Evolutionary conservation across 2,888 invertebrate species (phyloP).

Genomic region (Adelphocoris suturalis): DNA sequence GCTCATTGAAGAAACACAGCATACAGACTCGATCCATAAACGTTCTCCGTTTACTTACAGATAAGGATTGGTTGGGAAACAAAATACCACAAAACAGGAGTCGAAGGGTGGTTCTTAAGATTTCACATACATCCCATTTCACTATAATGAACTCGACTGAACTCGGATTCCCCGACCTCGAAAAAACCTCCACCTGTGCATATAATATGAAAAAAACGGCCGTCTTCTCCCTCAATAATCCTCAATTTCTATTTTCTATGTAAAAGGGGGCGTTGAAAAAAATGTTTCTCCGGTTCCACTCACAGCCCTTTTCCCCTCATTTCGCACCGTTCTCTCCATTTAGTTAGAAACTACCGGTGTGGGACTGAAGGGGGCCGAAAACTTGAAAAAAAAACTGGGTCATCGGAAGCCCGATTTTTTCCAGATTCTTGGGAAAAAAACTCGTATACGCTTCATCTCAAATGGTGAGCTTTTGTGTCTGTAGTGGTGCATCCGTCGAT

Average conservation of each 20-base stretch:
- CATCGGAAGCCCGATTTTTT: slow-evolving; percentile 21
- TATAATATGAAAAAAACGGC: neutral
- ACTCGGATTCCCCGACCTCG: neutral
- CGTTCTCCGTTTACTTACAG: no score
- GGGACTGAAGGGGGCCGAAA: neutral
- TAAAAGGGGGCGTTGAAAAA: neutral
- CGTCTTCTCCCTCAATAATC: slow-evolving; percentile 11
- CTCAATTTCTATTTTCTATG: slow-evolving; percentile 27
- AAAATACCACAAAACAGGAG: neutral
- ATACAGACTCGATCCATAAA: no score
- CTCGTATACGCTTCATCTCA: neutral
- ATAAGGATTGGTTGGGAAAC: no score
- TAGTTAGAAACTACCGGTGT: slow-evolving; percentile 36
- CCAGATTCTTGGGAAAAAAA: slow-evolving; percentile 19
- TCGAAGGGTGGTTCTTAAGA: neutral
- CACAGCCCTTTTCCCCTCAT: slow-evolving; percentile 9
- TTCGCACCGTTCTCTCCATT: slow-evolving; percentile 26
- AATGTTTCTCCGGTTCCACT: slow-evolving; percentile 16
- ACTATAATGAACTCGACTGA: neutral
- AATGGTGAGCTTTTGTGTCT: neutral
- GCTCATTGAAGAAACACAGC: no score
- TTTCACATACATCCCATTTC: slow-evolving; percentile 12
- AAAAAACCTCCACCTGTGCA: neutral
- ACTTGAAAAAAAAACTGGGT: neutral
- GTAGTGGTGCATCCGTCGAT: neutral